Evolutionary conservation across 2,888 invertebrate genomes (phyloP).

Genomic region (Pimpla rufipes): DNA sequence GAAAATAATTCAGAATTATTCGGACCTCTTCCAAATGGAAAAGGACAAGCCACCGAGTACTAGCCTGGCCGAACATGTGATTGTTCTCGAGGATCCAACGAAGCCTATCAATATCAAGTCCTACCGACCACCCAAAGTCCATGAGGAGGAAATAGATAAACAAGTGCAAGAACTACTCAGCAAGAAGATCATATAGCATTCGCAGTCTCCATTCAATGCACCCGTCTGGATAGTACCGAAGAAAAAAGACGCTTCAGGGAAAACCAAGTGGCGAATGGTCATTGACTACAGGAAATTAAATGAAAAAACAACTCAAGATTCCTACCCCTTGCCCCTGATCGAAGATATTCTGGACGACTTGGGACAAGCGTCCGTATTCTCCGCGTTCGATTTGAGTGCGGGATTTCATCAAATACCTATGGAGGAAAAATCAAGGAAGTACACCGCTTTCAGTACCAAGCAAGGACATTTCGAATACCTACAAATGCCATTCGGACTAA

Average conservation of each 20-base stretch:
- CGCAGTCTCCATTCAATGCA: slow-evolving; percentile 46
- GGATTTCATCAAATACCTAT: slow-evolving; percentile 74
- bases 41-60: slow-evolving; percentile 50
- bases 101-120: slow-evolving; percentile 51
- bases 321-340: slow-evolving; percentile 54
- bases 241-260: slow-evolving; percentile 46
- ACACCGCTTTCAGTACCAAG: slow-evolving; percentile 60
- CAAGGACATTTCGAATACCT: slow-evolving; percentile 58
- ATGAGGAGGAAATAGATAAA: background rate
- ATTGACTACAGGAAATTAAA: slow-evolving; percentile 42
- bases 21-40: slow-evolving; percentile 46
- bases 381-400: slow-evolving; percentile 71
- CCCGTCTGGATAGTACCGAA: slow-evolving; percentile 44
- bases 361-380: slow-evolving; percentile 70
- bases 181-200: slow-evolving; percentile 22
- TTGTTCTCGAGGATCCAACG: slow-evolving; percentile 35
- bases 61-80: slow-evolving; percentile 43
- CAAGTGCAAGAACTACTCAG: slow-evolving; percentile 41
- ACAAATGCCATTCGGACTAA: slow-evolving; percentile 60
- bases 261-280: slow-evolving; percentile 43
- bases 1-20: slow-evolving; percentile 45
- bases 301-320: slow-evolving; percentile 46
- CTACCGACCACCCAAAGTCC: slow-evolving; percentile 47
- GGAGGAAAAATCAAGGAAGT: slow-evolving; percentile 47
- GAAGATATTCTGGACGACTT: slow-evolving; percentile 71